Evolutionary conservation across 2,113 vertebrate species (phyloP).

Genomic region (Thermophis baileyi): DNA sequence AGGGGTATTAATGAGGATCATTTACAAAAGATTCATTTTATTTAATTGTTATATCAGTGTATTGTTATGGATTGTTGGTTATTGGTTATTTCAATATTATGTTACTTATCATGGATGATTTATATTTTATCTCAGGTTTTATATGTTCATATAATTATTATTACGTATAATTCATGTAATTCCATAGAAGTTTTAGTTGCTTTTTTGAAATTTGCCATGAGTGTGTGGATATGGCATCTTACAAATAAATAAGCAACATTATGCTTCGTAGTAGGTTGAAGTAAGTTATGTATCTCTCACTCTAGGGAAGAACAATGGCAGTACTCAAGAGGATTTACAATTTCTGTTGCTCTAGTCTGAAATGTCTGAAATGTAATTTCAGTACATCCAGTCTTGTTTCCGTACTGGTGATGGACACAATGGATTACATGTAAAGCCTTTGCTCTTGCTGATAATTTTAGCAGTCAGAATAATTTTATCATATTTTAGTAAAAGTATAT

Average conservation of each 20-base stretch:
- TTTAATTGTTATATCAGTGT: not conserved
- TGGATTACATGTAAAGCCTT: not conserved
- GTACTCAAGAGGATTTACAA: not conserved
- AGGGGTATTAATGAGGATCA: not conserved
- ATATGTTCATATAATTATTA: not conserved
- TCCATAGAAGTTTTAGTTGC: not conserved
- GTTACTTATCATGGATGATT: not conserved
- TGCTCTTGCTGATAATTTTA: not conserved
- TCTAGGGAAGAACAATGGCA: not conserved
- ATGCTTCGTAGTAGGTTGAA: not conserved
- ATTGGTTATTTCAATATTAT: not conserved
- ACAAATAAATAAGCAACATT: not conserved
- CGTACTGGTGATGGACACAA: not conserved
- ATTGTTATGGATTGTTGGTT: not conserved
- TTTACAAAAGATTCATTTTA: not conserved
- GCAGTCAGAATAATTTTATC: not conserved
- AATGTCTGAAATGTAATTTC: not conserved
- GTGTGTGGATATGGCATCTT: not conserved
- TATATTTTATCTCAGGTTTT: not conserved
- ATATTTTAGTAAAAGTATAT: not conserved
- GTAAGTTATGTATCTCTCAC: not conserved
- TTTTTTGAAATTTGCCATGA: not conserved
- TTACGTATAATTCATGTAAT: too few relatives aligned
- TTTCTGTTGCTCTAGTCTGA: not conserved
- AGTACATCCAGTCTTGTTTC: not conserved